Evolutionary conservation across 2,888 invertebrate species (phyloP), one percentile per base, ranked within the genome.

Genomic region (Amphimallon solstitiale): DNA sequence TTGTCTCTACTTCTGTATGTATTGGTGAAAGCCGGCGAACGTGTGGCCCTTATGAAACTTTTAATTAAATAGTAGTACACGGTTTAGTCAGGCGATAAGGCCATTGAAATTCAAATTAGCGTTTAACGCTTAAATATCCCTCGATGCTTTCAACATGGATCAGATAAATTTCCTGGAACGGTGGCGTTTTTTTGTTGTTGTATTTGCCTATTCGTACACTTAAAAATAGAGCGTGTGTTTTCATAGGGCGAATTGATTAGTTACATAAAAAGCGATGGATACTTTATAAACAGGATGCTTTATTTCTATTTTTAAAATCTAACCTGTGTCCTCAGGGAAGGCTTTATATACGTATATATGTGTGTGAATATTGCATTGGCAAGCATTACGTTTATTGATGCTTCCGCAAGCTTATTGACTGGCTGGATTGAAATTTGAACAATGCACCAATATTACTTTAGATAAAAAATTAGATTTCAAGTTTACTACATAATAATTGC

Each of bases 91-190:
- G 56, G 56, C 56, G 56, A 59, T 59, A 59, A 59, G 56, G 43
- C 56, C 56, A 59, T 59, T 59, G 56, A 59, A 59, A 59, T 59
- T 59, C 56, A 59, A 59, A 59, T 59, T 59, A 59, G 56, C 56
- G 56, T 43, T 59, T 29, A 59, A 38, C 56, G 56, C 40, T 59
- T 45, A 59, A 59, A 45, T 59, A 59, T 59, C 43, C 43, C 45
- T 29, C 43, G 56, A 45, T 45, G 56, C 56, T 59, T 59, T 59
- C 56, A 59, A 29, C 34, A 59, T 43, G 43, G 43, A 59, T 59
- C 56, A 59, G 56, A 59, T 45, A 59, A 59, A 59, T 59, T 59
- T 59, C 56, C 29, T 29, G 23, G 23, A 59, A 43, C 23, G 34
- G 43, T 43, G 43, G 56, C 56, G 12, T 34, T 15, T 59, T 59